phyloP scores from a whole-genome alignment of 2,888 invertebrate species.

The Orthosia gracilis region DNA sequence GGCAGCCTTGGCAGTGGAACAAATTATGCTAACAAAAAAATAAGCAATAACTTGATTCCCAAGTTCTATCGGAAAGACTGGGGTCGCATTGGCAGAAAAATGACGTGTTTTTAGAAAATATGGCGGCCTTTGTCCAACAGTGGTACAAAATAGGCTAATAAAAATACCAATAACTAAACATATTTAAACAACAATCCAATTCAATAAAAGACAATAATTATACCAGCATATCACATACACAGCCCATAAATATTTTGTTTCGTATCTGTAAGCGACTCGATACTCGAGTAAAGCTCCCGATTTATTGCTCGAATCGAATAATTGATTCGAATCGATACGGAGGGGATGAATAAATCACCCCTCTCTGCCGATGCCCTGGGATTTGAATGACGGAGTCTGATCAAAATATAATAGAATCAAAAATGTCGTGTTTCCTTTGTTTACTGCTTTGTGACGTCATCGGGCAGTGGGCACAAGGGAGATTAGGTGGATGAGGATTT shows the following conservation, averaged over 20 bases:
- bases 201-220: conserved; percentile 33
- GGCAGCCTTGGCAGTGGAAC: too few relatives aligned
- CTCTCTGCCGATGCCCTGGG: conserved; percentile 38
- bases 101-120: too few relatives aligned
- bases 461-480: conserved; percentile 8
- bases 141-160: too few relatives aligned
- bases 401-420: conserved; percentile 63
- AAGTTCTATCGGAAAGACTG: too few relatives aligned
- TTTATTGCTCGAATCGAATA: conserved; percentile 70
- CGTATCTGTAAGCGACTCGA: conserved; percentile 57
- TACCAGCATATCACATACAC: conserved; percentile 34
- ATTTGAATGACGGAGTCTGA: conserved; percentile 54
- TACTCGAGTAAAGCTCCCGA: conserved; percentile 62
- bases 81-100: too few relatives aligned
- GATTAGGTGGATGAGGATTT: background rate
- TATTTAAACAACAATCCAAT: conserved; percentile 2
- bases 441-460: conserved; percentile 23
- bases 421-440: conserved; percentile 45
- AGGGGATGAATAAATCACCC: conserved; percentile 62
- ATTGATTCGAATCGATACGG: conserved; percentile 63
- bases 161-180: background rate
- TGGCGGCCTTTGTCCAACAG: too few relatives aligned
- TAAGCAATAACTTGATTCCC: too few relatives aligned
- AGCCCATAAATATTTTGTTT: conserved; percentile 60
- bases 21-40: too few relatives aligned